Evolutionary conservation across 2,888 invertebrate genomes (phyloP).

Genomic region (Ophion obscuratus): DNA sequence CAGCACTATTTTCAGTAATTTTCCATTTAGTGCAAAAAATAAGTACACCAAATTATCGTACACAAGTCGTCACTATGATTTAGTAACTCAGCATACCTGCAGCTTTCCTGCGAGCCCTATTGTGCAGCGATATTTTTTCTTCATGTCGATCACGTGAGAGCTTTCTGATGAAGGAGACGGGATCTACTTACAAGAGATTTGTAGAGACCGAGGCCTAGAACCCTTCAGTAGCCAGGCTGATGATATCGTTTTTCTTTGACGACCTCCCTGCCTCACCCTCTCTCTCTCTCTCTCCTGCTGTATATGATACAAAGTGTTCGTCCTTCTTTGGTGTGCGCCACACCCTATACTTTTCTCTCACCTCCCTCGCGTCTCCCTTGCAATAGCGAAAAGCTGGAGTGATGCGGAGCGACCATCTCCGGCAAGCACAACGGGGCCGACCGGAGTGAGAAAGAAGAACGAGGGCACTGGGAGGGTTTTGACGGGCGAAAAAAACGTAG

Average conservation of each 20-base stretch:
- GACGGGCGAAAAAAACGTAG: conserved; percentile 50
- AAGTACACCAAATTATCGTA: not conserved
- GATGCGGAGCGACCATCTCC: conserved; percentile 63
- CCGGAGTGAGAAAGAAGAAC: conserved; percentile 47
- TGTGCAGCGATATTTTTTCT: conserved; percentile 33
- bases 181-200: conserved; percentile 62
- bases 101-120: conserved; percentile 14
- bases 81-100: conserved; percentile 20
- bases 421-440: conserved; percentile 38
- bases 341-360: conserved; percentile 57
- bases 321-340: conserved; percentile 60
- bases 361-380: conserved; percentile 34
- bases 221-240: conserved; percentile 25
- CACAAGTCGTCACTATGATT: conserved; percentile 8
- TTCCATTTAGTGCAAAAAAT: too few relatives aligned
- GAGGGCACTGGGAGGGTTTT: conserved; percentile 53
- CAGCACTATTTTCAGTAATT: too few relatives aligned
- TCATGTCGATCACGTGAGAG: conserved; percentile 41
- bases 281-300: conserved; percentile 19
- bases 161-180: conserved; percentile 51
- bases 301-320: conserved; percentile 55
- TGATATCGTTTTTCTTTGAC: conserved; percentile 34
- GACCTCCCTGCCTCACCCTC: not conserved
- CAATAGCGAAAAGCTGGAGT: conserved; percentile 69
- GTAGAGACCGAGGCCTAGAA: conserved; percentile 59